These are phyloP conservation scores for Chloropsis cyanopogon DNA, from an alignment of 2,113 vertebrate genomes.

Conservation along the genomic window DNA sequence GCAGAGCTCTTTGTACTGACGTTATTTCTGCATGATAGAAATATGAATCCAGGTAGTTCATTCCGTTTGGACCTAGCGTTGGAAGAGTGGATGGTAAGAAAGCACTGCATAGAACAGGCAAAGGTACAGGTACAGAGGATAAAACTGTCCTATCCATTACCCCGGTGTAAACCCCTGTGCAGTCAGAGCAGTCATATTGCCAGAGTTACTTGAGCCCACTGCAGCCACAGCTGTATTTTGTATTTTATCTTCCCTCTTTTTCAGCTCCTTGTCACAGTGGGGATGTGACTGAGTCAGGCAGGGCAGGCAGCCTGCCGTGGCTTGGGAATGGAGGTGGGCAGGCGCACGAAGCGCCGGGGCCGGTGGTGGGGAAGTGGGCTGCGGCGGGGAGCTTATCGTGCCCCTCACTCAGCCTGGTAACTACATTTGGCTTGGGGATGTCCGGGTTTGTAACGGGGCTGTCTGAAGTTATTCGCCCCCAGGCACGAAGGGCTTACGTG, in stretches of 20 bases:
- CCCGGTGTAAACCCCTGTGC: not conserved
- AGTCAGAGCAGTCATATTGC: not conserved
- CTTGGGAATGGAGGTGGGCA: not conserved
- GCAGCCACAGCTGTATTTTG: not conserved
- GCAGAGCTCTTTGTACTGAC: not conserved
- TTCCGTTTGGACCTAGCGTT: not conserved
- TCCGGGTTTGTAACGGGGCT: not conserved
- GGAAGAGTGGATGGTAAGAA: not conserved
- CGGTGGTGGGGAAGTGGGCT: not conserved
- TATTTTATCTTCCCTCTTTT: not conserved
- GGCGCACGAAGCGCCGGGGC: not conserved
- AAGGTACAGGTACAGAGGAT: not conserved
- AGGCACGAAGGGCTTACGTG: not conserved
- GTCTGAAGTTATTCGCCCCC: not conserved
- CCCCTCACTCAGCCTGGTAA: not conserved
- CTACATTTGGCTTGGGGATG: not conserved
- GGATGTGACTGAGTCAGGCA: not conserved
- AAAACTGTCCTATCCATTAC: not conserved
- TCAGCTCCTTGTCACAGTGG: not conserved
- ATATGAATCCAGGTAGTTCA: not conserved
- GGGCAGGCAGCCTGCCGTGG: not conserved
- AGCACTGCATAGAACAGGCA: rapidly evolving
- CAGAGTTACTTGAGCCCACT: not conserved
- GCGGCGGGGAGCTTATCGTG: rapidly evolving
- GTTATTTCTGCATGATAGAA: not conserved